Evolutionary conservation across 1,140 invertebrate genomes (phyloP).

Genomic region (Neelides sp.): DNA sequence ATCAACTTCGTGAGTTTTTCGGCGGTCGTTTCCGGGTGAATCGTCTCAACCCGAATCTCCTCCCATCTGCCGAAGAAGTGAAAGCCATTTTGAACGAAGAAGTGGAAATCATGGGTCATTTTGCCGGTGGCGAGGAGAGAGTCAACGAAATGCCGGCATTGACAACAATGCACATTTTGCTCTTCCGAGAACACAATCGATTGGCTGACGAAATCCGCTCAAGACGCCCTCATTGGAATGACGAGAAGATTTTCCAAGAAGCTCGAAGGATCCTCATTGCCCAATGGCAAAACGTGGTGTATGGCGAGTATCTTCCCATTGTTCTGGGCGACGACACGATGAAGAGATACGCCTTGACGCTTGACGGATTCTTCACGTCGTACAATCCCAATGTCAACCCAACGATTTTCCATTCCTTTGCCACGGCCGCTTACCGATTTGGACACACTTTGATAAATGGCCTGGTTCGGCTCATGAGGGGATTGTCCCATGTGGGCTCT

Average conservation of each 20-base stretch:
- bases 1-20: conserved; percentile 35
- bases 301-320: conserved; percentile 37
- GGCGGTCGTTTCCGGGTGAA: conserved; percentile 38
- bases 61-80: conserved; percentile 35
- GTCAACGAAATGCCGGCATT: conserved; percentile 85
- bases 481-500: conserved; percentile 32
- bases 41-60: conserved; percentile 32
- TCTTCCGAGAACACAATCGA: conserved; percentile 77
- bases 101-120: conserved; percentile 35
- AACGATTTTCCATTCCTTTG: conserved; percentile 71
- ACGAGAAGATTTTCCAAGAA: conserved; percentile 37
- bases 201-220: conserved; percentile 54
- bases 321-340: conserved; percentile 44
- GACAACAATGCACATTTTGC: conserved; percentile 76
- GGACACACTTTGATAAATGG: conserved; percentile 30
- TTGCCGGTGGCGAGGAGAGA: conserved; percentile 37
- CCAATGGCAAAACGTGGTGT: conserved; percentile 38
- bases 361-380: conserved; percentile 45
- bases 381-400: conserved; percentile 74
- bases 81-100: conserved; percentile 35
- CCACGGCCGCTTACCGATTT: conserved; percentile 76
- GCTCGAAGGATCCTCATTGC: conserved; percentile 38
- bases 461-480: conserved; percentile 22
- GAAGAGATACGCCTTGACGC: conserved; percentile 69
- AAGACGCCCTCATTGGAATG: conserved; percentile 49